Conservation (phyloP, 2,888 invertebrate species). For the Epiblema foenella region DNA sequence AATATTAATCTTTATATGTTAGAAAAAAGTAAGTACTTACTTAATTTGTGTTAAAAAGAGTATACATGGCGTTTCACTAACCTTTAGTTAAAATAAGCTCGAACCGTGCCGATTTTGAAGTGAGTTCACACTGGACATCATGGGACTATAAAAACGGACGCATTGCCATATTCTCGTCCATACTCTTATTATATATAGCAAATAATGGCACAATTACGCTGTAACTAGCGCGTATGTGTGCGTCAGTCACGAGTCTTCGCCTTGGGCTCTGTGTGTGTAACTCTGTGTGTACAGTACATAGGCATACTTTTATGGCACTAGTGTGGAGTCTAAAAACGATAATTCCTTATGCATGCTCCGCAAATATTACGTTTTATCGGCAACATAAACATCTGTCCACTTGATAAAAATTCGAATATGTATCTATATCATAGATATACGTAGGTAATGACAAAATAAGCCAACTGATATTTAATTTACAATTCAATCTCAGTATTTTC, state of each 20-base stretch:
- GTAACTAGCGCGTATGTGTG: conserved; percentile 51
- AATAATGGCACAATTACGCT: conserved; percentile 43
- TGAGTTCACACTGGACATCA: conserved; percentile 12
- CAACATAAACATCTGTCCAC: background rate
- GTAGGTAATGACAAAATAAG: too few species aligned
- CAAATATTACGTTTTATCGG: background rate
- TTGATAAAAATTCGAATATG: background rate
- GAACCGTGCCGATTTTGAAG: conserved; percentile 41
- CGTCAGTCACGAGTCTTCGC: conserved; percentile 57
- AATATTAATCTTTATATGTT: too few species aligned
- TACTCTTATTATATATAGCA: conserved; percentile 55
- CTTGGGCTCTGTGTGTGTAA: conserved; percentile 12
- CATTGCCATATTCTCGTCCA: conserved; percentile 54
- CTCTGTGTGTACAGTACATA: too few species aligned
- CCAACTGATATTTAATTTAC: too few species aligned
- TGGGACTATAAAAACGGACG: conserved; percentile 50
- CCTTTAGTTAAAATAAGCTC: background rate
- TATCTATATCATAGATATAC: too few species aligned
- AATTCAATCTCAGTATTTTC: too few species aligned
- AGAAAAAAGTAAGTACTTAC: too few species aligned
- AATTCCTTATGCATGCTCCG: conserved; percentile 24
- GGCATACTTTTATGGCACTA: conserved; percentile 30
- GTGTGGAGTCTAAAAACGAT: conserved; percentile 8
- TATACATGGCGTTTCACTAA: too few species aligned
- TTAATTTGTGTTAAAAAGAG: background rate